phyloP scores from a whole-genome alignment of 2,797 vertebrate genomes.

The Chaetophractus vellerosus region DNA sequence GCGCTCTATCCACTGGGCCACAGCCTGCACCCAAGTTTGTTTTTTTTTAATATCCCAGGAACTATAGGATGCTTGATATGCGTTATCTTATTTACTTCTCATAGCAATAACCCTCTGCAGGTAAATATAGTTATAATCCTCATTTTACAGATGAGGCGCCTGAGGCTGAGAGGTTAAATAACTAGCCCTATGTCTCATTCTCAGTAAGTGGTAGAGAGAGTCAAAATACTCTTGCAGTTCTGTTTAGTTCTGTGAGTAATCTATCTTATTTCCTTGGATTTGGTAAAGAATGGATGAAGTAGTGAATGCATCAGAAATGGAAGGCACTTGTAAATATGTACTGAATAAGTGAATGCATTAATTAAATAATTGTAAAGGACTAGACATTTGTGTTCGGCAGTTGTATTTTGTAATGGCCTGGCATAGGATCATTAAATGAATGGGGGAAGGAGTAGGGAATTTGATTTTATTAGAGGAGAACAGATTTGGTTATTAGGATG shows the following conservation, averaged over 20 bases:
- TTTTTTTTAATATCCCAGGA: neutral
- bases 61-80: neutral
- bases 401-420: neutral
- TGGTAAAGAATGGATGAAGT: constrained; percentile 1
- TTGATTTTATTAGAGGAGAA: neutral
- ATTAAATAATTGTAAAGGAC: constrained; percentile 8
- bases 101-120: neutral
- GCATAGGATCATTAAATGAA: neutral
- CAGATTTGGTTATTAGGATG: neutral
- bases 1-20: too few species aligned
- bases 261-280: constrained; percentile 5
- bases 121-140: neutral
- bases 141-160: neutral
- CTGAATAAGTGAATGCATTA: neutral
- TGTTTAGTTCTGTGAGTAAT: neutral
- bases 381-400: neutral
- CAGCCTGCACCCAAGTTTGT: too few species aligned
- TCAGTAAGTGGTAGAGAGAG: neutral
- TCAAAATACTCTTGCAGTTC: neutral
- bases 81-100: neutral
- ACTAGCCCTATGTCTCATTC: neutral
- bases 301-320: neutral
- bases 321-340: neutral
- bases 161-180: neutral
- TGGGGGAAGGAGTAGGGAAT: neutral